Percentiles rank a stretch among this genome's conserved stretches.
These are phyloP conservation scores for Datnioides undecimradiatus DNA, from an alignment of 2,113 vertebrate species.

Conservation along the genomic window DNA sequence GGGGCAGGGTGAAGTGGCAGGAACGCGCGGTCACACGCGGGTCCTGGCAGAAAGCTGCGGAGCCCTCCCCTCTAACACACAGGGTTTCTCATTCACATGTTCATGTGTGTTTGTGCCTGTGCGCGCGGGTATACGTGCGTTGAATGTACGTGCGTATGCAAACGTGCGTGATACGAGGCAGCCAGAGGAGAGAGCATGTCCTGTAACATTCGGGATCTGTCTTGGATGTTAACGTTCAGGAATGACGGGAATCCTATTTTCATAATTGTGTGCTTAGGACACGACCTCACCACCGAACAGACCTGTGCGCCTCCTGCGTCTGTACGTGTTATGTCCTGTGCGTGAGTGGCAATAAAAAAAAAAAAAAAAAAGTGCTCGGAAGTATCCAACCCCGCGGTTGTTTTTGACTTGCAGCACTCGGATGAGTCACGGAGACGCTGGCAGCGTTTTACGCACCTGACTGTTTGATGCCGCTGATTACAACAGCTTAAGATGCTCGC, in stretches of 20 bases:
- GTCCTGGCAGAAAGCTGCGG: slow-evolving; percentile 24
- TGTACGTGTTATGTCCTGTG: slow-evolving; percentile 1
- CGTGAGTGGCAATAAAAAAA: background rate
- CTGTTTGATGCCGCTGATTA: slow-evolving; percentile 19
- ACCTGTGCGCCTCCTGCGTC: slow-evolving; percentile 11
- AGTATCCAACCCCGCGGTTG: slow-evolving; percentile 30
- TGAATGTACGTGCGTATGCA: slow-evolving; percentile 24
- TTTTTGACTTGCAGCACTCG: slow-evolving; percentile 55
- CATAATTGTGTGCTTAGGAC: background rate
- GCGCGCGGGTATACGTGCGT: slow-evolving; percentile 16
- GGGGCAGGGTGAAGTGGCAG: slow-evolving; percentile 43
- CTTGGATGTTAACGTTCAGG: slow-evolving; percentile 32
- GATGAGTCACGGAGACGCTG: slow-evolving; percentile 60
- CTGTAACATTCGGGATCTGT: background rate
- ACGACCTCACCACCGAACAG: background rate
- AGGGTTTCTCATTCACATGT: slow-evolving; percentile 3
- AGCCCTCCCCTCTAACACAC: background rate
- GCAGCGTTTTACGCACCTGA: slow-evolving; percentile 49
- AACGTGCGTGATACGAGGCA: slow-evolving; percentile 25
- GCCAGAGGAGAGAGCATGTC: background rate
- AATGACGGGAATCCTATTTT: slow-evolving; percentile 22
- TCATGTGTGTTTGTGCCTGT: slow-evolving; percentile 18
- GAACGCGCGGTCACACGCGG: slow-evolving; percentile 41
- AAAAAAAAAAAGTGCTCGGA: slow-evolving; percentile 21
- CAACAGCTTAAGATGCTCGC: background rate